phyloP scores from a whole-genome alignment of 30 jellyfish, hydroid and myxozoan genomes.

The Rhopilema esculentum region DNA sequence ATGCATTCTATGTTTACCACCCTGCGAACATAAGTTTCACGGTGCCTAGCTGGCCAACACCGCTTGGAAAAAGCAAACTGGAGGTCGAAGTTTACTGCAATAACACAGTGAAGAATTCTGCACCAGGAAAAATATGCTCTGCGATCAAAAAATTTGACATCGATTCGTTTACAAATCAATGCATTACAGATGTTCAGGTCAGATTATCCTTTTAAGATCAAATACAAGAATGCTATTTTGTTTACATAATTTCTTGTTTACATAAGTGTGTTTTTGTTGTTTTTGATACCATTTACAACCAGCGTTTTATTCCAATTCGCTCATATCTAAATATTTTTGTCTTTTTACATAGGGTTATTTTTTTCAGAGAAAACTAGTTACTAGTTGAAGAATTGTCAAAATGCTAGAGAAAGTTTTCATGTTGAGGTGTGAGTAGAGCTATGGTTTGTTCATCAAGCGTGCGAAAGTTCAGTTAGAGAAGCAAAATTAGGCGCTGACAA shows the following conservation, averaged over 20 bases:
- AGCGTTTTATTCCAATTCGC: too few relatives aligned
- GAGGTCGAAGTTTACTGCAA: slow-evolving; percentile 12
- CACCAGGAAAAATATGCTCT: slow-evolving; percentile 44
- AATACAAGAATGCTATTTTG: not conserved
- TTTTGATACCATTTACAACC: too few relatives aligned
- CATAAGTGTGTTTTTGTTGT: not conserved
- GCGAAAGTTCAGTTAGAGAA: too few relatives aligned
- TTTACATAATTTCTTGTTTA: not conserved
- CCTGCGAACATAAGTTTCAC: slow-evolving; percentile 9
- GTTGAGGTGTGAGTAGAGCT: too few relatives aligned
- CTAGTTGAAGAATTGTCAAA: too few relatives aligned
- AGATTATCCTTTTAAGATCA: not conserved
- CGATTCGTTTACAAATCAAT: slow-evolving; percentile 2
- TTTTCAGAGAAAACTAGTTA: too few relatives aligned
- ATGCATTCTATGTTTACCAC: not conserved
- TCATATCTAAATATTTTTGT: too few relatives aligned
- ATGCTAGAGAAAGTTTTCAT: too few relatives aligned
- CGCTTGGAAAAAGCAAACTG: slow-evolving; percentile 24
- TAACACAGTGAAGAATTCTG: slow-evolving; percentile 17
- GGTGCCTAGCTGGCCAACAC: slow-evolving; percentile 45
- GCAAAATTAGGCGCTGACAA: too few relatives aligned
- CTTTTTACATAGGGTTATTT: too few relatives aligned
- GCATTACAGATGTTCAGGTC: slow-evolving; percentile 52
- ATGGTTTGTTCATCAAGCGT: too few relatives aligned
- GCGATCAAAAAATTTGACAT: slow-evolving; percentile 13